phyloP scores from a whole-genome alignment of 1,140 invertebrate genomes.

The Leptinotarsa undecemlineata region DNA sequence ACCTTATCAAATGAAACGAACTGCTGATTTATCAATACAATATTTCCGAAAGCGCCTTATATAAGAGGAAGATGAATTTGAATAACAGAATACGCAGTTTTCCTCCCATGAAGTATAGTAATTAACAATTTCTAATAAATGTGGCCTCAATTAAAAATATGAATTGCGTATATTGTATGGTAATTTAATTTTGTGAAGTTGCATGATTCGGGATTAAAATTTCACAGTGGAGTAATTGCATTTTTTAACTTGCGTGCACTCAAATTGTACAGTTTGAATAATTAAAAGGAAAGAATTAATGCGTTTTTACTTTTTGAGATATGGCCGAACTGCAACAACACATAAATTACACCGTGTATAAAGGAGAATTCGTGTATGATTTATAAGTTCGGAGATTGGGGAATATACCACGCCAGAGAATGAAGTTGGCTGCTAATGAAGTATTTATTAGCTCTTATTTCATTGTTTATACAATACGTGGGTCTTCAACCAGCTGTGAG shows the following conservation, averaged over 20 bases:
- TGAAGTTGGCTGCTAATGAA: too few species aligned
- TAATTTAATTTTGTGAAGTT: slow-evolving; percentile 18
- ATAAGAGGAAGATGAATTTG: background rate
- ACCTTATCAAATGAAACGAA: too few species aligned
- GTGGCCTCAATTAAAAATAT: slow-evolving; percentile 4
- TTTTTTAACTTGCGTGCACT: slow-evolving; percentile 17
- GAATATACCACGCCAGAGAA: slow-evolving; percentile 20
- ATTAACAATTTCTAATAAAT: slow-evolving; percentile 9
- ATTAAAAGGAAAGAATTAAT: slow-evolving; percentile 14
- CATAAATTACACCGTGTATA: slow-evolving; percentile 11
- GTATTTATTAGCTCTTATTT: too few species aligned
- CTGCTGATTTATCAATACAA: too few species aligned
- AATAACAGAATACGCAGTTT: background rate
- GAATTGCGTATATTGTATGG: slow-evolving; percentile 11
- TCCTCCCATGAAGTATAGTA: background rate
- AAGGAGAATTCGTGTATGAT: slow-evolving; percentile 10
- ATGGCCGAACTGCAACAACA: slow-evolving; percentile 3
- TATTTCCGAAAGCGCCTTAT: background rate
- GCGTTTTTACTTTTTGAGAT: slow-evolving; percentile 18
- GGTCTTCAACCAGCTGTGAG: too few species aligned
- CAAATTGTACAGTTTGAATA: slow-evolving; percentile 12
- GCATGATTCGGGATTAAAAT: slow-evolving; percentile 11
- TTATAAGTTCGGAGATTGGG: slow-evolving; percentile 5
- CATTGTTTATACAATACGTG: too few species aligned
- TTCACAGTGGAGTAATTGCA: slow-evolving; percentile 9